A percentile compares a stretch with the other conserved stretches of the same genome.
Conservation (phyloP, 2,113 vertebrate species). For the Calypte anna region DNA sequence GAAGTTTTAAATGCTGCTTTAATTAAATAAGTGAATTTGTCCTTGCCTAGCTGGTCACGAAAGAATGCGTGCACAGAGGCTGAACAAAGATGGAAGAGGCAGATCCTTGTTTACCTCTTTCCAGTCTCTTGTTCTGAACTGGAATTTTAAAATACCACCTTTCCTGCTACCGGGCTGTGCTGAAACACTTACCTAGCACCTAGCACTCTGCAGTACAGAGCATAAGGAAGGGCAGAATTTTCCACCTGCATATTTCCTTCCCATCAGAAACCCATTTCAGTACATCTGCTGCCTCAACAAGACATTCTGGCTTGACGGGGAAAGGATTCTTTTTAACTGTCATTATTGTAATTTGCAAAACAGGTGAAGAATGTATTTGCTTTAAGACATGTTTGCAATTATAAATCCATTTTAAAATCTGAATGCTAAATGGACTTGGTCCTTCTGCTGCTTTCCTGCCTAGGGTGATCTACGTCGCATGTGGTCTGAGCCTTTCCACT, state of each 20-base stretch:
- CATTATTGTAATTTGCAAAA: background rate
- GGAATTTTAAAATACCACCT: background rate
- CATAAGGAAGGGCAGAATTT: background rate
- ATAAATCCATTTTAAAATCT: background rate
- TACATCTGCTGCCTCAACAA: background rate
- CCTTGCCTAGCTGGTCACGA: background rate
- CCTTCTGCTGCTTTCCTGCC: conserved; percentile 6
- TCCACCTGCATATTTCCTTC: background rate
- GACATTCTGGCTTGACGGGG: background rate
- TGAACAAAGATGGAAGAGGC: background rate
- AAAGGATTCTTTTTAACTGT: background rate
- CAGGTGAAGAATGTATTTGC: background rate
- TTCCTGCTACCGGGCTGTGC: background rate
- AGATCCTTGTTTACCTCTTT: background rate
- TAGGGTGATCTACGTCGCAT: conserved; percentile 98
- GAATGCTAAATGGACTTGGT: background rate
- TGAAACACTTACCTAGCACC: background rate
- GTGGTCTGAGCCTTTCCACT: conserved; percentile 99
- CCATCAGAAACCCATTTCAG: background rate
- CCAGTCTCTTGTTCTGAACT: background rate
- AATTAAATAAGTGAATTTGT: background rate
- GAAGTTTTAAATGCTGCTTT: background rate
- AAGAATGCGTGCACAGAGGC: rapidly evolving
- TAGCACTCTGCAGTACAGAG: background rate
- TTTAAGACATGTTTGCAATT: background rate